These are phyloP conservation scores for Coptodon bakossiorum DNA, from an alignment of 2,113 vertebrate genomes.

Conservation along the genomic window DNA sequence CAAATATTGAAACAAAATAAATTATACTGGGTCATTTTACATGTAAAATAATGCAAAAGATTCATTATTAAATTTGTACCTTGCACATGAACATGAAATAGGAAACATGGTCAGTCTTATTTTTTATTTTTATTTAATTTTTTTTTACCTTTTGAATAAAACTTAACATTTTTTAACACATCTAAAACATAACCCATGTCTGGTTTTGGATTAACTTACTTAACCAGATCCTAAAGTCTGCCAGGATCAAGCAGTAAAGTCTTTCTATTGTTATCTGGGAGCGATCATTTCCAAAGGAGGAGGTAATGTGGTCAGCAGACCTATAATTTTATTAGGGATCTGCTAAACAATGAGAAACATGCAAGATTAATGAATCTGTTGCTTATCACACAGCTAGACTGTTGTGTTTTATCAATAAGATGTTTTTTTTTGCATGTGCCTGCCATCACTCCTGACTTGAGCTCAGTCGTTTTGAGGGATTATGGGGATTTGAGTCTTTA, in stretches of 20 bases:
- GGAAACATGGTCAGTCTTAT: neutral
- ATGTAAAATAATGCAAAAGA: neutral
- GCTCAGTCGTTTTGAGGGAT: constrained; percentile 22
- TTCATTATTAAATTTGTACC: neutral
- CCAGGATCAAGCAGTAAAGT: neutral
- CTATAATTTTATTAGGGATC: neutral
- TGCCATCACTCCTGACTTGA: neutral
- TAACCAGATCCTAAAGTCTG: neutral
- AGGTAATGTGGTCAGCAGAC: neutral
- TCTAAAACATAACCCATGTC: neutral
- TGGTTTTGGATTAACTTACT: neutral
- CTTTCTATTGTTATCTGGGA: neutral
- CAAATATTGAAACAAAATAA: neutral
- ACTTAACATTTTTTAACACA: neutral
- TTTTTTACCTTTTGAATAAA: neutral
- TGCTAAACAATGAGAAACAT: neutral
- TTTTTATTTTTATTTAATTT: neutral
- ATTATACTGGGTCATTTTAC: neutral
- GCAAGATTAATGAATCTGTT: neutral
- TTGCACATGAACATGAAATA: neutral
- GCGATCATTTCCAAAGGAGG: neutral
- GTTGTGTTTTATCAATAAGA: neutral
- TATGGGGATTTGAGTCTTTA: constrained; percentile 43
- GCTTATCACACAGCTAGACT: neutral
- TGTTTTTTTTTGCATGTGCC: neutral